These are phyloP conservation scores for Tachyglossus aculeatus DNA, from an alignment of 2,797 vertebrate species.

Conservation along the genomic window DNA sequence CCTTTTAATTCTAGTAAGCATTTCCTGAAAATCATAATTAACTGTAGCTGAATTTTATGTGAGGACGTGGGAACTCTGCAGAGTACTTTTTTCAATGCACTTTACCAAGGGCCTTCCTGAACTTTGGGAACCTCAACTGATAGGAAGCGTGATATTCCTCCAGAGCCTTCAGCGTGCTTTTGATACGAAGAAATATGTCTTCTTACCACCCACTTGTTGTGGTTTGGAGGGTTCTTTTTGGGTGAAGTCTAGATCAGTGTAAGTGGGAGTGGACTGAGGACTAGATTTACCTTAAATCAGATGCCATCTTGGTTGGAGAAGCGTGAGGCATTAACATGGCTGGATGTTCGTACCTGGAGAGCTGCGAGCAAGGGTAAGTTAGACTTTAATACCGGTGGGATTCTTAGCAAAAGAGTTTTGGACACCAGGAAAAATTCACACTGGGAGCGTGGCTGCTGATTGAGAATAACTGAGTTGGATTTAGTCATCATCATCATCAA, in stretches of 20 bases:
- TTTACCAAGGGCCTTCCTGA: background rate
- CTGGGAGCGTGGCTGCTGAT: background rate
- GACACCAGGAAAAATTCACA: background rate
- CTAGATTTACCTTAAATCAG: background rate
- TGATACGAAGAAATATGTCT: background rate
- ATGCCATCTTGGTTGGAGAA: too few relatives aligned
- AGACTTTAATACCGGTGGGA: background rate
- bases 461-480: background rate
- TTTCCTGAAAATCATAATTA: conserved; percentile 6
- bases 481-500: too few relatives aligned
- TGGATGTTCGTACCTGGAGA: too few relatives aligned
- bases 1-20: background rate
- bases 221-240: background rate
- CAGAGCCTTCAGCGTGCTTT: background rate
- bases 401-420: background rate
- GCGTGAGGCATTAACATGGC: too few relatives aligned
- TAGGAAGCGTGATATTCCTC: background rate
- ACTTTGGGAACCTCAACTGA: background rate
- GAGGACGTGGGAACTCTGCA: background rate
- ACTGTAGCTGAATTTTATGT: background rate
- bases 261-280: conserved; percentile 13
- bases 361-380: background rate
- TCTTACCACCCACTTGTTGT: background rate
- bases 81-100: background rate
- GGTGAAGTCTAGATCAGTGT: background rate